Conservation (phyloP, 2,797 vertebrate genomes). For the Spinibarbus caldwelli region DNA sequence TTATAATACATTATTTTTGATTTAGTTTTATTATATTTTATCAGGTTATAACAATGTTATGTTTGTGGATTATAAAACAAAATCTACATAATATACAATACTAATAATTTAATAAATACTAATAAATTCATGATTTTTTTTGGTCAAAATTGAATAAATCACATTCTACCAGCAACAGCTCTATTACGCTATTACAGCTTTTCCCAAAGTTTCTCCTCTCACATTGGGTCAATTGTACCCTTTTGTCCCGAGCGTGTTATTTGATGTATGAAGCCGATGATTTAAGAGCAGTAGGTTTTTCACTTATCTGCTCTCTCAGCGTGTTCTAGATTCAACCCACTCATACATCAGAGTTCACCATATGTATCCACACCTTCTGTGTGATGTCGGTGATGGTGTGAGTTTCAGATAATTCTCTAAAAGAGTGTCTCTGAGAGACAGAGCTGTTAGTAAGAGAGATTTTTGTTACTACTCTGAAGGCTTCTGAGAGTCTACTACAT, state of each 20-base stretch:
- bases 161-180: background rate
- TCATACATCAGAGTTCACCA: constrained; percentile 6
- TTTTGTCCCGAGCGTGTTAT: background rate
- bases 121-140: background rate
- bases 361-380: background rate
- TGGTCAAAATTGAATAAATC: background rate
- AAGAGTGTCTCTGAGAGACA: constrained; percentile 11
- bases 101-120: background rate
- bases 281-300: constrained; percentile 15
- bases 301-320: constrained; percentile 18
- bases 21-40: background rate
- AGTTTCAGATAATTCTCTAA: background rate
- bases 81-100: background rate
- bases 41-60: background rate
- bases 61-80: background rate
- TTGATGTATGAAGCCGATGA: background rate
- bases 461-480: background rate
- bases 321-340: constrained; percentile 7
- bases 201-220: background rate
- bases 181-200: background rate
- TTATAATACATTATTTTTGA: background rate
- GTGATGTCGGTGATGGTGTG: background rate
- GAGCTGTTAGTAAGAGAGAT: constrained; percentile 15
- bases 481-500: background rate
- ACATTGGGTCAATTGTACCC: background rate